Evolutionary conservation across 2,888 invertebrate genomes (phyloP), one percentile per base, ranked within the genome.

Genomic region (Gymnoscelis rufifasciata): DNA sequence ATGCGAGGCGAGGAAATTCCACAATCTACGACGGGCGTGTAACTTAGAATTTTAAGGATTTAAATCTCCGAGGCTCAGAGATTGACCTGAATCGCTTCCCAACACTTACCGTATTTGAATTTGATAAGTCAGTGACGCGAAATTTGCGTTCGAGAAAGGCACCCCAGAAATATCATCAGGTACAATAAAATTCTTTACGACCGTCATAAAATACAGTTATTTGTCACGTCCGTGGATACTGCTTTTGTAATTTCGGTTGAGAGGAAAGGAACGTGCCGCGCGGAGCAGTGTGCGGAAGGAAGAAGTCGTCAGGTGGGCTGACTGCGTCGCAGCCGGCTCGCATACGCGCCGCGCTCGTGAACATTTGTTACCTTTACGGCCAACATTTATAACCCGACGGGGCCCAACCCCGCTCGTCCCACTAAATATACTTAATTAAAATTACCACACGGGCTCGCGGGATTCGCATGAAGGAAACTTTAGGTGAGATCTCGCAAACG

Each of bases 391-490:
- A 74, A 80, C 69, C 72, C 53, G 19, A 19, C 19, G 60, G 60
- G 65, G 48, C 64, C 68, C 64, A 65, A n/a, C 60, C 58, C 63
- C 66, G 71, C 75, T 71, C 73, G 70, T 76, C 71, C 71, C 74
- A 64, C 72, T 75, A 78, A 82, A 82, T 79, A 80, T 78, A 77
- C 74, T 83, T 84, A 83, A 84, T 84, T 84, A 84, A 83, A 84
- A 84, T 83, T 80, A 79, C 78, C 80, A 68, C 79, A 76, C 76
- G 69, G 68, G 61, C 61, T 74, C 70, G 67, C 51, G 72, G 74
- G 63, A 66, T 74, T 70, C 61, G 59, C 69, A 65, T 65, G 65
- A 70, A 71, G 66, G 69, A 72, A 78, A 74, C 62, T 74, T 74
- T 69, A 56, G 52, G 41, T 50, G 52, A 61, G 60, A 67, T 64